Evolutionary conservation across 2,113 vertebrate genomes (phyloP), one percentile per base, ranked within the genome.

Genomic region (Telmatochromis bifrenatus): DNA sequence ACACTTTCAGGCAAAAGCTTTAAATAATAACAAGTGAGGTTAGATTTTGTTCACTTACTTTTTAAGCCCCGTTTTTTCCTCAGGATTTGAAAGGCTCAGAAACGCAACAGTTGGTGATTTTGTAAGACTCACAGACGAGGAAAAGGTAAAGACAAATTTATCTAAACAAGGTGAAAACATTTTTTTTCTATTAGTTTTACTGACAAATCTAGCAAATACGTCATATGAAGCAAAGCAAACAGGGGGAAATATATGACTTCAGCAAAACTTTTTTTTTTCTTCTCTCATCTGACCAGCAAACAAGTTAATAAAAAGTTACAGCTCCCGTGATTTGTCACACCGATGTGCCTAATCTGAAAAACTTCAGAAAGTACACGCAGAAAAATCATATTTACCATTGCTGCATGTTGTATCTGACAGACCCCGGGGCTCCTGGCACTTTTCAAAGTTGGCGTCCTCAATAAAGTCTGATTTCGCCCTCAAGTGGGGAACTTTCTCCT

Each of bases 381-480:
- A 80, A 88, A 88, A 92, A 62, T 85, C 31, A 94, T 95, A 97
- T 95, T 97, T 96, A 97, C 97, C 97, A 97, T 97, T 93, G 95
- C 94, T 96, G 96, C 97, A 97, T 97, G 95, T 94, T 96, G 95
- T 95, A 84, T 95, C 88, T 94, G 90, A 94, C 86, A 93, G 95
- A 95, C 90, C 90, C 90, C 80, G 93, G 84, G 70, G 93, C 87
- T 96, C 82, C 94, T 94, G 95, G 93, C 84, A 87, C 93, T 94
- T 94, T 92, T 92, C 85, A 90, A 94, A 94, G 82, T 94, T 93
- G 85, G 81, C 89, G 91, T 95, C 94, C 90, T 94, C 89, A 86
- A 90, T 90, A 94, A 96, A 95, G 95, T 96, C 95, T 93, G 95
- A 95, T 94, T 94, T 96, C 95, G 96, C 95, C 95, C 96, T 96